These are phyloP conservation scores for Scaptomyza graminum DNA, from an alignment of 1,140 invertebrate genomes.

Conservation along the genomic window DNA sequence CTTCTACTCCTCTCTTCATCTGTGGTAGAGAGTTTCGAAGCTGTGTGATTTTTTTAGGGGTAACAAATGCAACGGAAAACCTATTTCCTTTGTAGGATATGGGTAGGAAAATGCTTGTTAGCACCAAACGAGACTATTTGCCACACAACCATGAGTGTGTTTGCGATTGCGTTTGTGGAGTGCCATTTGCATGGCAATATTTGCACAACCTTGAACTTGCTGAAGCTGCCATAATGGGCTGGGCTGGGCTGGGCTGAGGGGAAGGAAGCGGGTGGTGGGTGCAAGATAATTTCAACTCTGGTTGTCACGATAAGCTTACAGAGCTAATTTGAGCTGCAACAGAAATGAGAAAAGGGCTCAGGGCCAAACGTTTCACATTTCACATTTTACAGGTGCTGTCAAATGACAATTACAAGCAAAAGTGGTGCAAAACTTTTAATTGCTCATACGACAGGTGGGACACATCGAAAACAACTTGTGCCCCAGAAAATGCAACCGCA, in stretches of 20 bases:
- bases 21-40: not conserved
- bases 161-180: constrained; percentile 1
- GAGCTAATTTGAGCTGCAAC: constrained; percentile 56
- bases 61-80: constrained; percentile 74
- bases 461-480: constrained; percentile 40
- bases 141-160: constrained; percentile 28
- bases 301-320: constrained; percentile 51
- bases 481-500: constrained; percentile 33
- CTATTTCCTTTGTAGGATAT: constrained; percentile 71
- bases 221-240: constrained; percentile 18
- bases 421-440: constrained; percentile 63
- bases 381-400: constrained; percentile 46
- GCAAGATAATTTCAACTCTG: constrained; percentile 13
- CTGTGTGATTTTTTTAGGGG: constrained; percentile 13
- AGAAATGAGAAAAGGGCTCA: constrained; percentile 52
- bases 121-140: constrained; percentile 42
- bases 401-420: constrained; percentile 61
- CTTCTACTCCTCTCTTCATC: not conserved
- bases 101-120: constrained; percentile 78
- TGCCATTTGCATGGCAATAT: constrained; percentile 33
- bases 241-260: not conserved
- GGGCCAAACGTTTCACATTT: constrained; percentile 23
- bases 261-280: not conserved
- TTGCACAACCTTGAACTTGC: constrained; percentile 67
- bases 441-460: constrained; percentile 74